Conservation (phyloP, 2,113 vertebrate species). For the Alaudala cheleensis region DNA sequence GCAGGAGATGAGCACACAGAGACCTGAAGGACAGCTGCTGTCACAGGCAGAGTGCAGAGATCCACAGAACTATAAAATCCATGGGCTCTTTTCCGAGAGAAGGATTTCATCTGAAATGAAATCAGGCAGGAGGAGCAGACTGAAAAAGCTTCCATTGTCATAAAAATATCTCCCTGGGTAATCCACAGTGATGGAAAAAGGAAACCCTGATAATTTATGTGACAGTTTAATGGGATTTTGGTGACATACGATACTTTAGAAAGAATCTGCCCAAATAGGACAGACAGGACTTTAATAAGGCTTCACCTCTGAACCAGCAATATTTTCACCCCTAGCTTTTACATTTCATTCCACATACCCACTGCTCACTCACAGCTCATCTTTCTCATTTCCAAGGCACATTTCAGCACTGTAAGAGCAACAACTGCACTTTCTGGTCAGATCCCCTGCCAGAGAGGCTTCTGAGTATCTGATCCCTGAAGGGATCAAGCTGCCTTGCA, state of each 20-base stretch:
- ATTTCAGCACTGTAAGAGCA: background rate
- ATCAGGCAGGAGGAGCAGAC: constrained; percentile 28
- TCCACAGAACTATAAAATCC: background rate
- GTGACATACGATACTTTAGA: constrained; percentile 71
- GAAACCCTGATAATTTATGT: constrained; percentile 75
- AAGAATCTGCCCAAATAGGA: constrained; percentile 66
- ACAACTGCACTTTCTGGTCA: background rate
- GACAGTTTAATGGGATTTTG: constrained; percentile 75
- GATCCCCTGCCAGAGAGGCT: background rate
- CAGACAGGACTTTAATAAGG: constrained; percentile 67
- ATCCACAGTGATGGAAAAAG: constrained; percentile 68
- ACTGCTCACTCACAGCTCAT: background rate
- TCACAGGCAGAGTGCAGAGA: background rate
- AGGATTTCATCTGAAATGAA: constrained; percentile 52
- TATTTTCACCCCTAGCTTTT: constrained; percentile 15
- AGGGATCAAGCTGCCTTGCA: constrained; percentile 15
- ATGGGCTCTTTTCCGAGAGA: background rate
- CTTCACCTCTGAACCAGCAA: constrained; percentile 34
- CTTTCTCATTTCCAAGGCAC: background rate
- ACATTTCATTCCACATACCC: background rate
- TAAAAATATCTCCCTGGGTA: constrained; percentile 67
- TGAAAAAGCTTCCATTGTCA: constrained; percentile 64
- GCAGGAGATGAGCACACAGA: background rate
- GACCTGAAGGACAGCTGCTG: background rate
- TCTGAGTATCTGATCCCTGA: background rate